Conservation (phyloP, 2,113 vertebrate species). For the Agapornis roseicollis region DNA sequence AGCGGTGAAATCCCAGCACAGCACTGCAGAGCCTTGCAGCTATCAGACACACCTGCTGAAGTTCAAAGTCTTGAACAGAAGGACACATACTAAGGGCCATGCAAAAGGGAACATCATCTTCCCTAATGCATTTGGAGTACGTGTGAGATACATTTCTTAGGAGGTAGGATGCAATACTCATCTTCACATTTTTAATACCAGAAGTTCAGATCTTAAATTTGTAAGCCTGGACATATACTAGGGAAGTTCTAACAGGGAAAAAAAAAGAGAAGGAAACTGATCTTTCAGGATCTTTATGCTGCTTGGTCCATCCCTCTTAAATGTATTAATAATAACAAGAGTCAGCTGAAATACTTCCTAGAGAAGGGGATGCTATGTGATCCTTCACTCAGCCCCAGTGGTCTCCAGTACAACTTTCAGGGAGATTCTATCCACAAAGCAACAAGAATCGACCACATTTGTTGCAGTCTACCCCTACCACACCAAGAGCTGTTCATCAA, state of each 20-base stretch:
- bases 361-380: not conserved
- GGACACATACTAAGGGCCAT: not conserved
- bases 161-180: not conserved
- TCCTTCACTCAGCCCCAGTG: fast-evolving
- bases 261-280: not conserved
- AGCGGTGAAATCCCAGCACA: not conserved
- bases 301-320: not conserved
- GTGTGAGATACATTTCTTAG: not conserved
- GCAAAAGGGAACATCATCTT: not conserved
- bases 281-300: not conserved
- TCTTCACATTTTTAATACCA: not conserved
- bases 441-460: not conserved
- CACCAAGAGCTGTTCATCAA: not conserved
- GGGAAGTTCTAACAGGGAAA: not conserved
- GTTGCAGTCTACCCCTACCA: not conserved
- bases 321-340: not conserved
- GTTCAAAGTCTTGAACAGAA: not conserved
- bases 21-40: not conserved
- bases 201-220: not conserved
- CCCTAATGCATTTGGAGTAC: not conserved
- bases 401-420: not conserved
- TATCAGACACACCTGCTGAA: not conserved
- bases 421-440: fast-evolving
- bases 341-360: not conserved
- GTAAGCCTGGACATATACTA: not conserved